Percentiles rank a stretch among this genome's conserved stretches.
These are phyloP conservation scores for Tenodera sinensis DNA, from an alignment of 2,888 invertebrate species.

Conservation along the genomic window DNA sequence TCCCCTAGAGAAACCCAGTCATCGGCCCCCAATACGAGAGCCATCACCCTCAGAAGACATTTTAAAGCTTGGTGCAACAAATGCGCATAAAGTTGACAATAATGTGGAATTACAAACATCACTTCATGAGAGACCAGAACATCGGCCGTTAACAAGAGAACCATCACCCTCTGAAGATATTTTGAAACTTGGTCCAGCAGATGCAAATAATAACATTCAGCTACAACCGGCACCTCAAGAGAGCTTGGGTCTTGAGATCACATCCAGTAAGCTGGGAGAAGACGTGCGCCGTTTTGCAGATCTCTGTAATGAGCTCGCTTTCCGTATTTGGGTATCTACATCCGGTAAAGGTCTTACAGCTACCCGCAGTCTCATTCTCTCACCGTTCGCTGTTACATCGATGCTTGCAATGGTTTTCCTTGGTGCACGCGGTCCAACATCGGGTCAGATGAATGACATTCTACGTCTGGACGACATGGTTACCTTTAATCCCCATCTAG, in stretches of 20 bases:
- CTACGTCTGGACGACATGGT: constrained; percentile 81
- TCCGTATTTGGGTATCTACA: constrained; percentile 75
- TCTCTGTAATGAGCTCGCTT: constrained; percentile 80
- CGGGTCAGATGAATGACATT: constrained; percentile 87
- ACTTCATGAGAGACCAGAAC: no score
- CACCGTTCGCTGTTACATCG: constrained; percentile 81
- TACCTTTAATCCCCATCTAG: constrained; percentile 84
- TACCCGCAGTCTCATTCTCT: constrained; percentile 69
- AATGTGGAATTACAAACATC: not conserved
- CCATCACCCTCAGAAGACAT: no score
- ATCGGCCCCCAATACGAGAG: no score
- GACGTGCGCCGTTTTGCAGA: constrained; percentile 75
- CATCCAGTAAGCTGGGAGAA: constrained; percentile 64
- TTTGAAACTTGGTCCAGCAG: not conserved
- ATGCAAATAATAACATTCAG: constrained; percentile 42
- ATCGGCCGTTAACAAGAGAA: not conserved
- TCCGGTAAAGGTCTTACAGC: constrained; percentile 64
- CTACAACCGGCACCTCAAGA: constrained; percentile 55
- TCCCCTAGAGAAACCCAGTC: no score
- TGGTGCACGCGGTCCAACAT: constrained; percentile 81
- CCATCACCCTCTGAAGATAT: not conserved
- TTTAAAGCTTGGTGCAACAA: no score
- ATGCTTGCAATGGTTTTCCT: constrained; percentile 87
- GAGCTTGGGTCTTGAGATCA: constrained; percentile 70
- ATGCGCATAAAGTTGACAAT: no score